Evolutionary conservation across 2,113 vertebrate species (phyloP), one percentile per base, ranked within the genome.

Genomic region (Riparia riparia): DNA sequence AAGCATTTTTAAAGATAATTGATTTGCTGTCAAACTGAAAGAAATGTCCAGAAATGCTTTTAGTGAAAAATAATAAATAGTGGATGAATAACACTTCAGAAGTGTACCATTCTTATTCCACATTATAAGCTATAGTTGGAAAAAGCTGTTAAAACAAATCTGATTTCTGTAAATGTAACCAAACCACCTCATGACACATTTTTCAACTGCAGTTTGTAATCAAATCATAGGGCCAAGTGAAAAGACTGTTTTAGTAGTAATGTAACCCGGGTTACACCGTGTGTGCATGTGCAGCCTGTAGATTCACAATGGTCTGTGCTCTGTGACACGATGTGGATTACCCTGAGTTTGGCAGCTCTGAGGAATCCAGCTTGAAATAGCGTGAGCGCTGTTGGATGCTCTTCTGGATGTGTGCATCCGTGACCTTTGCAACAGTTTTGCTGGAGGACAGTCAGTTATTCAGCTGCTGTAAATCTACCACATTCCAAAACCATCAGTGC

Each of bases 81-180:
- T 39, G 42, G 66, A 66, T 65, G 69, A 89, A 90, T 44, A 83
- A 42, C 41, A 22, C 28, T 84, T 72, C 29, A 69, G 41, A 63
- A 91, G 17, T 39, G 8, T 78, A 90, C 68, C 39, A 45, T 85
- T 70, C 28, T 50, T 92, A 25, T 94, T 94, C 80, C 41, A 53
- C 39, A 47, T 92, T 50, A 61, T 80, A 61, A 74, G 28, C 22
- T 93, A 26, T 66, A 88, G 70, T 32, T 97, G 87, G 86, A 95
- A 97, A 96, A 64, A 84, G 86, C 83, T 90, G 57, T 96, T 93
- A 93, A 86, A 61, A 74, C 50, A 94, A 86, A 80, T 95, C 76
- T 16, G 42, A 85, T 80, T 94, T 82, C 63, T 80, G 34, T 63
- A 77, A 77, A 70, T 80, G 74, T 90, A 90, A 95, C 70, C 50